A percentile compares a stretch with the other conserved stretches of the same genome.
Conservation (phyloP, 2,797 vertebrate genomes). For the Synanceia verrucosa region DNA sequence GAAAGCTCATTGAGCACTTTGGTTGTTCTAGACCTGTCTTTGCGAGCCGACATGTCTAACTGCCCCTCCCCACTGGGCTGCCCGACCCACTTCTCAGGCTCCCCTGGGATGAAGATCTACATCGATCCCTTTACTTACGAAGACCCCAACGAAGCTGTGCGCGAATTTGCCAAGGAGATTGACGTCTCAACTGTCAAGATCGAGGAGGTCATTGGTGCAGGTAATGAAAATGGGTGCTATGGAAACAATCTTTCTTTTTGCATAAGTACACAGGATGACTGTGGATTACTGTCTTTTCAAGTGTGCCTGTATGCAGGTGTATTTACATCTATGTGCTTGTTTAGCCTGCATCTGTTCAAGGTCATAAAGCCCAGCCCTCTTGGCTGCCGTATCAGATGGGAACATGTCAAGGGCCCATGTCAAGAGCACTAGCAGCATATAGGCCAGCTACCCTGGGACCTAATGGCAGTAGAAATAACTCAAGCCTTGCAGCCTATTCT, state of each 20-base stretch:
- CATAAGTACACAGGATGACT: neutral
- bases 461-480: slow-evolving; percentile 66
- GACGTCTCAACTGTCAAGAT: slow-evolving; percentile 99
- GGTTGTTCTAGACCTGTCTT: slow-evolving; percentile 85
- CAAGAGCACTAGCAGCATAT: slow-evolving; percentile 60
- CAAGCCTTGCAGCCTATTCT: slow-evolving; percentile 37
- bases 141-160: slow-evolving; percentile 97
- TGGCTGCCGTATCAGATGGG: slow-evolving; percentile 37
- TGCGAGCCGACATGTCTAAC: slow-evolving; percentile 87
- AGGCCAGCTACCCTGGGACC: slow-evolving; percentile 68
- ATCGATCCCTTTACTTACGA: slow-evolving; percentile 99
- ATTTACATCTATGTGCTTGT: slow-evolving; percentile 5
- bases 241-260: neutral
- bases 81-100: slow-evolving; percentile 90
- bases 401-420: slow-evolving; percentile 54
- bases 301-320: neutral
- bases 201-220: slow-evolving; percentile 99
- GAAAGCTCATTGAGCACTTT: slow-evolving; percentile 71
- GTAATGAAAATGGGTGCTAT: slow-evolving; percentile 70
- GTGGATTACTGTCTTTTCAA: neutral
- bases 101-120: slow-evolving; percentile 99
- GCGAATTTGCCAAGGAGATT: slow-evolving; percentile 99
- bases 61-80: slow-evolving; percentile 87
- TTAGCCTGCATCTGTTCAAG: slow-evolving; percentile 35
- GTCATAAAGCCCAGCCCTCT: slow-evolving; percentile 35